Base-by-base conservation (phyloP, 2,113 vertebrate species). In the Labrus mixtus region DNA sequence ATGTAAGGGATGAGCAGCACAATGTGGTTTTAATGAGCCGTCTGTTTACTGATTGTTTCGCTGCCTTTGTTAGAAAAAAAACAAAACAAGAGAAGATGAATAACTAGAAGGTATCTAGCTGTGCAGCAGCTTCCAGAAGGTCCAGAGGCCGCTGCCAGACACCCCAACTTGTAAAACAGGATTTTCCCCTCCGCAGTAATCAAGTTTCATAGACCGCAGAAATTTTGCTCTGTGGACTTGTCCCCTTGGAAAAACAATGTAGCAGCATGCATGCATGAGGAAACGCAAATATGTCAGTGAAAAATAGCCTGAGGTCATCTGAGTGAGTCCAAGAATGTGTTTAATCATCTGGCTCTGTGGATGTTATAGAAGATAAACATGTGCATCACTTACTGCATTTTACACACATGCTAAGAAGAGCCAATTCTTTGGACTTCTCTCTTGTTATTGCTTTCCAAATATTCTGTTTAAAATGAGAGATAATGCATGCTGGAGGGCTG, bases 1-100 rank as follows among this genome's bases (percentile, higher is more conserved):
- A 84, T 78, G 78, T 45, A 76, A 33, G 58, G 68, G 63, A 78
- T 12, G 68, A 73, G 76, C 66, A 55, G 69, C 84, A 79, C 78
- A 68, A 68, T 79, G 83, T 80, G 59, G 51, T 77, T 90, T 92
- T 89, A 87, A 90, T 83, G 84, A 90, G 73, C 65, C 54, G 74
- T 54, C 55, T 69, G 66, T 76, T 72, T 66, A 76, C 66, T 71
- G 65, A 75, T 56, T 70, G 59, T 73, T 78, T 68, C 55, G 41
- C 58, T 69, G 62, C 59, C 55, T 78, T 81, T 83, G 65, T 63
- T 63, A 23, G 39, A 36, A 63, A 29, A 20, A 48, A 45, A 71
- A 78, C 22, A 48, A 45, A 71, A 78, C 22, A 33, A 33, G 8
- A 70, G 68, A 69, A 64, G 71, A 73, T 62, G 22, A 80, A 87